Evolutionary conservation across 2,888 invertebrate genomes (phyloP), one percentile per base, ranked within the genome.

Genomic region (Diaperis boleti): DNA sequence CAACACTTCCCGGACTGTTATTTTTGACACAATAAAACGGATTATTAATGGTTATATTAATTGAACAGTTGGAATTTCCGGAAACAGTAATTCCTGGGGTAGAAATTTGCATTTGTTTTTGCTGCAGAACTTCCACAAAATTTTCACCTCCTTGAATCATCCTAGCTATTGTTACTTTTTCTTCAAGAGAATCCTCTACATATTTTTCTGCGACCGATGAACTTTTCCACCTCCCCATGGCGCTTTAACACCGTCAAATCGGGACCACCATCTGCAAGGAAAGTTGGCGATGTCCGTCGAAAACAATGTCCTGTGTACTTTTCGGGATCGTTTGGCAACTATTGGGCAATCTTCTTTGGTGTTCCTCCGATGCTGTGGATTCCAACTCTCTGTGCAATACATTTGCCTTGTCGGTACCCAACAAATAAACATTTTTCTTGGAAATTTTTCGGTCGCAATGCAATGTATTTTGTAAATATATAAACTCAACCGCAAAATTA

Each of bases 21-120:
- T n/a, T n/a, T n/a, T n/a, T n/a, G n/a, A n/a, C n/a, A n/a, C n/a
- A n/a, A n/a, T n/a, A n/a, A n/a, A n/a, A 41, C 41, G 17, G 41
- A 41, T 41, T 41, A 41, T 41, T 41, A 41, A 41, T 11, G 8
- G 4, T 11, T 41, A 13, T 13, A 10, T 41, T 41, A 7, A 41
- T 14, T 41, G 41, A 13, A 13, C 11, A 41, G 7, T 41, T 41
- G 4, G 17, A 41, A 11, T 41, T 41, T 41, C 17, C 17, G 14
- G 41, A 41, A 41, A 41, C 41, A 41, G 41, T 41, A 41, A 41
- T 41, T 41, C 41, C 41, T 41, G 41, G 41, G 6, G 41, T 17
- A 41, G 41, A 41, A 14, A 41, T 41, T 41, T 4, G 17, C 41
- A 41, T 41, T 17, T 14, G 41, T 41, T 41, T 41, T 41, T 41